Evolutionary conservation across 92 coral and sea anemone genomes (phyloP), one percentile per base, ranked within the genome.

Genomic region (Actinernus sp.): DNA sequence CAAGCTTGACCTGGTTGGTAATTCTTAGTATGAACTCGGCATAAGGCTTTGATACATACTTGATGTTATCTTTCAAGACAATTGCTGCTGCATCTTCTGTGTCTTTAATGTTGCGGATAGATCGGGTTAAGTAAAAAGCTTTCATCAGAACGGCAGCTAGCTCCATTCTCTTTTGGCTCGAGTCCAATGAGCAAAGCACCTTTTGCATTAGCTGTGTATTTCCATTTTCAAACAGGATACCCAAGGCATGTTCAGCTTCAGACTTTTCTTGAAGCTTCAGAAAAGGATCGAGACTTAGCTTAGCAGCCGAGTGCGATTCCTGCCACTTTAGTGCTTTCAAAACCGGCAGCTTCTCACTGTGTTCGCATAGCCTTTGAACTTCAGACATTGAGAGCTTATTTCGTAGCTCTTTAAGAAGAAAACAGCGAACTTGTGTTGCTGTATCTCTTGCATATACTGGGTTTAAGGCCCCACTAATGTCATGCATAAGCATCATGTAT

Each of bases 361-460:
- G 62, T 49, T 57, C 78, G 45, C 91, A 75, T 55, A 81, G 43
- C 18, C 49, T 47, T 24, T 63, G 76, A 22, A 95, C 57, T 17
- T 89, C 93, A 69, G 59, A 71, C 65, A 87, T 44, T 30, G 83
- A 58, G 49, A 81, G 33, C 43, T 61, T 33, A 44, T 79, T 75
- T 23, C 52, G 81, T 21, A 95, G 79, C 34, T 95, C 92, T 66
- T 91, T 95, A n/a, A 95, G 57, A 46, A 91, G 80, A 48, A 69
- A 95, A 26, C 71, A 2, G 3, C 56, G 53, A 40, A 89, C 68
- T 31, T 51, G 74, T n/a, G n/a, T n/a, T n/a, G n/a, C n/a, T 25
- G 46, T 36, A 0, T 56, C 39, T 18, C 59, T 80, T 3, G 49
- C 1, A n/a, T 24, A 26, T 23, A 54, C 60, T 1, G 49, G 75